Evolutionary conservation across 1,140 invertebrate genomes (phyloP), one percentile per base, ranked within the genome.

Genomic region (Drosophila azteca): DNA sequence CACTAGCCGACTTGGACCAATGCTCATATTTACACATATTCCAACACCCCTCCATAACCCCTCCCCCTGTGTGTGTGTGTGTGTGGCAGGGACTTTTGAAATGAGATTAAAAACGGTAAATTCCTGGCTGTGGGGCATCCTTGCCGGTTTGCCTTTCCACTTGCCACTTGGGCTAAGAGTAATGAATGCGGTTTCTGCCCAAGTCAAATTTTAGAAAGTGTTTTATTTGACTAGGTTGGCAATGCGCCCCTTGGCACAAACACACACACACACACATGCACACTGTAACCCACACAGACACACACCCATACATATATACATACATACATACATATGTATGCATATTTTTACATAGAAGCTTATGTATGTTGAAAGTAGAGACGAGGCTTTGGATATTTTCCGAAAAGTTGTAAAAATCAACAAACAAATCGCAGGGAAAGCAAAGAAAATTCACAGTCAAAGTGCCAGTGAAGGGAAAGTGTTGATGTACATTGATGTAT

Each of bases 161-260:
- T 39, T 62, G 51, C 41, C 35, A 52, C 67, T 76, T 77, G 52
- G 83, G 84, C 84, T 89, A 88, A 89, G 84, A 88, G 84, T 88
- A 88, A 88, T 88, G 84, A 88, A 88, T 88, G 84, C 85, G 84
- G 84, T 88, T 88, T 88, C 82, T 89, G 84, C 84, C 84, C 85
- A 89, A 89, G 84, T 89, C 84, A 88, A 88, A 88, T 80, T 88
- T 88, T 88, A 83, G 84, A 88, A 88, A 88, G 84, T 88, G 83
- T 88, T 88, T 88, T 88, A 88, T 88, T 88, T 88, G 83, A 88
- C 83, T 87, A 80, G 84, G 83, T 74, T 76, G 61, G 82, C 49
- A 45, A 63, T 52, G 61, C 63, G 79, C 57, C 55, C 73, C 54
- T 39, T n/a, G 43, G 24, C 48, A 8, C 8, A n/a, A 44, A 17